A percentile compares a stretch with the other conserved stretches of the same genome.
These are phyloP conservation scores for Gallirallus australis DNA, from an alignment of 2,797 vertebrate species.

Conservation along the genomic window DNA sequence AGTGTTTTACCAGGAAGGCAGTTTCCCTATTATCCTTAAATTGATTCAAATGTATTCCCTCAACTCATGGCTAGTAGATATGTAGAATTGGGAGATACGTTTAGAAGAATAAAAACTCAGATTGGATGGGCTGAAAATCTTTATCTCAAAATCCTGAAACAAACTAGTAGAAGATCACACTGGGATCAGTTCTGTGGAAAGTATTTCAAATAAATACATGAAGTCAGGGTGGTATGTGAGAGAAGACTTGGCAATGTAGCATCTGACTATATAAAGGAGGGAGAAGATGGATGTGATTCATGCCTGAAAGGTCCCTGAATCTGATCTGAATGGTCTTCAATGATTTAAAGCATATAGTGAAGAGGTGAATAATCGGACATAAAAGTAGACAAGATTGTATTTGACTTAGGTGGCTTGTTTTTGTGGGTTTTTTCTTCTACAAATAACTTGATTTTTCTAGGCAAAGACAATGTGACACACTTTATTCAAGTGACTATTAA, in stretches of 20 bases:
- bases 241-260: neutral
- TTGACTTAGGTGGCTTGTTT: neutral
- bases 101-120: neutral
- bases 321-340: neutral
- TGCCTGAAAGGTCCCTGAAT: neutral
- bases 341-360: neutral
- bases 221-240: neutral
- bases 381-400: neutral
- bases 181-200: neutral
- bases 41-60: neutral
- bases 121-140: neutral
- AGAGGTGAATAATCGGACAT: neutral
- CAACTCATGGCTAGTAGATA: neutral
- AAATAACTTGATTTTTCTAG: neutral
- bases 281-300: neutral
- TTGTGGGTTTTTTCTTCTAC: neutral
- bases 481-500: neutral
- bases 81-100: rapidly evolving
- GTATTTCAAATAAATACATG: neutral
- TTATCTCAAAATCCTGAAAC: neutral
- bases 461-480: neutral
- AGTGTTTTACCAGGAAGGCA: neutral
- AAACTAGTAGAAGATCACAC: neutral
- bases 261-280: neutral
- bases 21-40: neutral